Evolutionary conservation across 2,888 invertebrate species (phyloP).

Genomic region (Yponomeuta plumbellus): DNA sequence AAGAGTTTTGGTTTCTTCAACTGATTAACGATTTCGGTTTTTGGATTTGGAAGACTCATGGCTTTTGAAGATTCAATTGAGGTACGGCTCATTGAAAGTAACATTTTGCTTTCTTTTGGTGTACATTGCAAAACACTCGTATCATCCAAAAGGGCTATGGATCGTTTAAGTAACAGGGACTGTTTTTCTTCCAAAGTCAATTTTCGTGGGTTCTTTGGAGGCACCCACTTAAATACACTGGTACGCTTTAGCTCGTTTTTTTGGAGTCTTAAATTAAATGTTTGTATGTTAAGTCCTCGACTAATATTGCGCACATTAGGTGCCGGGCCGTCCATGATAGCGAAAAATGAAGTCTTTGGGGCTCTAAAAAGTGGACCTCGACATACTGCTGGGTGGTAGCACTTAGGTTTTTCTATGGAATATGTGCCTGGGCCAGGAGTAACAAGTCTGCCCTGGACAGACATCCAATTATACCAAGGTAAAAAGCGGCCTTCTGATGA

Average conservation of each 20-base stretch:
- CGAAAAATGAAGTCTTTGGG: conserved; percentile 36
- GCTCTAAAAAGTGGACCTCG: conserved; percentile 46
- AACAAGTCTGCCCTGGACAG: conserved; percentile 36
- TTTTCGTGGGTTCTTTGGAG: conserved; percentile 27
- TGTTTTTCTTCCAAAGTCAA: conserved; percentile 41
- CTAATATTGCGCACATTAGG: conserved; percentile 48
- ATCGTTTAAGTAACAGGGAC: conserved; percentile 36
- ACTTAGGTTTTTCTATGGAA: conserved; percentile 37
- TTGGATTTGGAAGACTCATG: background rate
- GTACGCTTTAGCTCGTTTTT: conserved; percentile 41
- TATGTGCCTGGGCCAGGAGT: conserved; percentile 57
- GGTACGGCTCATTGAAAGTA: background rate
- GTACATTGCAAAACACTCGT: background rate
- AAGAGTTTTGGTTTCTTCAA: background rate
- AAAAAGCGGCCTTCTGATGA: conserved; percentile 53
- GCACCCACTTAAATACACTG: conserved; percentile 37
- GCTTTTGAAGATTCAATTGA: no score
- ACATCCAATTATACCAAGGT: conserved; percentile 54
- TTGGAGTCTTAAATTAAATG: conserved; percentile 49
- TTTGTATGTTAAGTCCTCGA: conserved; percentile 48
- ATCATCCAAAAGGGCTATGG: conserved; percentile 42
- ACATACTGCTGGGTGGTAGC: conserved; percentile 40
- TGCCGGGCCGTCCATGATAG: conserved; percentile 34
- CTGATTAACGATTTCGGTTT: background rate
- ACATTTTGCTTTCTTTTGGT: background rate